phyloP scores from a whole-genome alignment of 1,140 invertebrate genomes.

The Babylonia areolata region DNA sequence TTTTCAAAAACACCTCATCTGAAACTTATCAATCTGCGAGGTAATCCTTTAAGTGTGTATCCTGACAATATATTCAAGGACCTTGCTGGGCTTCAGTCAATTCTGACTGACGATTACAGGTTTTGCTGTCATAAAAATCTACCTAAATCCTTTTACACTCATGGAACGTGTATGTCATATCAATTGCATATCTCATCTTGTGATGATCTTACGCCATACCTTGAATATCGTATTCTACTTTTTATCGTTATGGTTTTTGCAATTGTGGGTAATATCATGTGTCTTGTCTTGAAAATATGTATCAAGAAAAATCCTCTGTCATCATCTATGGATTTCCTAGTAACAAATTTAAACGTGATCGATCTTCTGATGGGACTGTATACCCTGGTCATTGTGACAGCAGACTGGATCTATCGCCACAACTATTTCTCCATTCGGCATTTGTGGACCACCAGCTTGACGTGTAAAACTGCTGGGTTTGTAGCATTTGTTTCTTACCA shows the following conservation, averaged over 20 bases:
- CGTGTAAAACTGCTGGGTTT: conserved; percentile 65
- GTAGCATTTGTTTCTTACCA: conserved; percentile 56
- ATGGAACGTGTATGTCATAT: conserved; percentile 51
- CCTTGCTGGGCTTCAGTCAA: neutral
- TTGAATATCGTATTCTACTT: conserved; percentile 50
- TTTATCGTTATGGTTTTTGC: conserved; percentile 58
- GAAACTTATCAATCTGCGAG: neutral
- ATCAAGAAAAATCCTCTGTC: conserved; percentile 28
- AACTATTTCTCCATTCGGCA: conserved; percentile 57
- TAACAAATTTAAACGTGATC: conserved; percentile 62
- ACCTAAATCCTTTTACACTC: conserved; percentile 30
- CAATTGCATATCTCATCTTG: conserved; percentile 58
- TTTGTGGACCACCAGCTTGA: conserved; percentile 54
- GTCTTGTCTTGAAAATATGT: conserved; percentile 48
- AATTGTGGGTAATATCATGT: conserved; percentile 52
- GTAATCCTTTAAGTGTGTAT: neutral
- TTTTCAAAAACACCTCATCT: neutral
- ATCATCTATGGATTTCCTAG: conserved; percentile 53
- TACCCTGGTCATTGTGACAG: conserved; percentile 62
- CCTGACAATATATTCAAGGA: conserved; percentile 35
- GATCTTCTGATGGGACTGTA: conserved; percentile 72
- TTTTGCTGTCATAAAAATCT: conserved; percentile 56
- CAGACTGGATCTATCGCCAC: conserved; percentile 45
- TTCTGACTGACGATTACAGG: conserved; percentile 49
- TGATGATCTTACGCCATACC: conserved; percentile 50